Base-by-base conservation (phyloP, 2,113 vertebrate species). In the Plecotus auritus region DNA sequence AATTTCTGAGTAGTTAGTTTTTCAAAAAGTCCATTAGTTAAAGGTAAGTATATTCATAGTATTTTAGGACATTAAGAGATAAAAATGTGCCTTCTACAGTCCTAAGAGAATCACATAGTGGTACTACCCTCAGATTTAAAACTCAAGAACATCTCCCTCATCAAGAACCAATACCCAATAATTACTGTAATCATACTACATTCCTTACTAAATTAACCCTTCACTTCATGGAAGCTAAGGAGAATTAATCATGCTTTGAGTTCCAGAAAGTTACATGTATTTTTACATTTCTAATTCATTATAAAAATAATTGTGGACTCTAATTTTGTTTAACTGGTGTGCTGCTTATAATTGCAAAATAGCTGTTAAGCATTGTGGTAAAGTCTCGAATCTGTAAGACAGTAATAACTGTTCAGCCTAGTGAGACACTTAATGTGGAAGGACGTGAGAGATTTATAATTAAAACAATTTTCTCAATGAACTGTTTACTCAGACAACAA, bases 211-310 rank as follows among this genome's bases (percentile, higher is more conserved):
- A 98, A 98, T 98, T 98, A 98, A 98, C 98, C 97, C 98, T 98
- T 98, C 87, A 94, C 97, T 98, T 97, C 83, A 77, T 95, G 78
- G 97, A 98, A 97, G 95, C 94, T 97, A 95, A 98, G 90, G 96
- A 97, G 93, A 97, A 98, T 98, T 98, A 98, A 98, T 97, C 30
- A 95, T 94, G 74, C 91, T 97, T 98, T 91, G 93, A 98, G 93
- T 98, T 98, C 94, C 61, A 91, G 95, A 98, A 80, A 73, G 95
- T 95, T 98, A 96, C 97, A 98, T 97, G 97, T 97, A 98, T 97
- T 98, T 98, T 98, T 98, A 97, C 97, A 98, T 98, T 98, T 98
- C 97, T 97, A 98, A 98, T 98, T 98, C 97, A 98, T 98, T 98
- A 98, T 91, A 97, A 96, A 97, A 98, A 97, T 98, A 98, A 98